Conservation (phyloP, 1,140 invertebrate genomes). For the Eueides isabella region DNA sequence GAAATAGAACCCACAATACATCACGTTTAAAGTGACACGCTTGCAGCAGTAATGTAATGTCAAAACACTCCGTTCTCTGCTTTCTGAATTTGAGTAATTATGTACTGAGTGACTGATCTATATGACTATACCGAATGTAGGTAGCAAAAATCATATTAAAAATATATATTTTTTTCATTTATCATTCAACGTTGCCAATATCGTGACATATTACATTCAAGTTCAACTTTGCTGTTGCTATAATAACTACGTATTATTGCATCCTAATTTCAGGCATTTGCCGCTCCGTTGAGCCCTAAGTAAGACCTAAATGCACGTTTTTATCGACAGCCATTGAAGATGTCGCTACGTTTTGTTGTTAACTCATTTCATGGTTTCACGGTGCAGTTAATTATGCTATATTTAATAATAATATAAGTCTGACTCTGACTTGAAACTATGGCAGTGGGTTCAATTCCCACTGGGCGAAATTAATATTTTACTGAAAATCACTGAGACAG, state of each 20-base stretch:
- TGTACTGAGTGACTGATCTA: too few species aligned
- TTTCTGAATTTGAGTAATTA: too few species aligned
- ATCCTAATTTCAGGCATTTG: constrained; percentile 53
- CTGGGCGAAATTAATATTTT: too few species aligned
- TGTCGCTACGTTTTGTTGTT: constrained; percentile 46
- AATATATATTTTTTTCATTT: neutral
- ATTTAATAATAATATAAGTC: neutral
- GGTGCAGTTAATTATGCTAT: neutral
- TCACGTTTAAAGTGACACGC: too few species aligned
- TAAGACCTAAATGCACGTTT: constrained; percentile 46
- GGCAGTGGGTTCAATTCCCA: too few species aligned
- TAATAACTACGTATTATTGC: constrained; percentile 43
- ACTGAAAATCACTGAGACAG: too few species aligned
- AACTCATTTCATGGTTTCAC: constrained; percentile 55
- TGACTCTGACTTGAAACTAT: too few species aligned
- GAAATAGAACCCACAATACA: too few species aligned
- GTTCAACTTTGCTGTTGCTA: constrained; percentile 28
- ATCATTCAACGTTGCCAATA: neutral
- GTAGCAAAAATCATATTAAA: too few species aligned
- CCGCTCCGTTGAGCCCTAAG: constrained; percentile 51
- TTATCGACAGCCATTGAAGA: constrained; percentile 36
- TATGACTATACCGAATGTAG: too few species aligned
- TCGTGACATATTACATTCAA: constrained; percentile 21
- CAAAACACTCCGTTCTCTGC: too few species aligned
- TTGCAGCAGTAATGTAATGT: too few species aligned